phyloP scores from a whole-genome alignment of 1,140 invertebrate species.

The Pararge aegeria region DNA sequence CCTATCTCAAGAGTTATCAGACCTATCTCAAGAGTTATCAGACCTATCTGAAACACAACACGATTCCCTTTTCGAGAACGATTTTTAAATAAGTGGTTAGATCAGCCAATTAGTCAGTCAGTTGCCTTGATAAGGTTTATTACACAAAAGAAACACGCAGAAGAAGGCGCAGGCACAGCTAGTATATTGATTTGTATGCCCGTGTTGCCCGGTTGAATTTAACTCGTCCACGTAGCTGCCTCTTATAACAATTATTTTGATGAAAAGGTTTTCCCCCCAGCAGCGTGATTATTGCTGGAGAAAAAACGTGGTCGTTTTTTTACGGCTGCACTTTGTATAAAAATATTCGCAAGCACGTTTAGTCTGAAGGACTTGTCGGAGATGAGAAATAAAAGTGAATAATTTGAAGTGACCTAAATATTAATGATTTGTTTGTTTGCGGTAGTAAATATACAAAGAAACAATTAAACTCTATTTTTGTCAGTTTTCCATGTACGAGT shows the following conservation, averaged over 20 bases:
- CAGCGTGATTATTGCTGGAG: slow-evolving; percentile 24
- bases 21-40: no score
- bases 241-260: slow-evolving; percentile 25
- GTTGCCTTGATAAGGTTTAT: no score
- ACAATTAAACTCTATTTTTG: no score
- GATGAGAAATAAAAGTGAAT: slow-evolving; percentile 12
- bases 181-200: not conserved
- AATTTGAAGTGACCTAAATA: slow-evolving; percentile 15
- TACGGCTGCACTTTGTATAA: slow-evolving; percentile 27
- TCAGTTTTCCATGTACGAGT: no score
- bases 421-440: not conserved
- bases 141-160: no score
- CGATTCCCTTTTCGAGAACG: no score
- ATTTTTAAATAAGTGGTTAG: no score
- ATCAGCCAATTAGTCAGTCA: no score
- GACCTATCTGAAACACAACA: no score
- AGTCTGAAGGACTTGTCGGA: slow-evolving; percentile 19
- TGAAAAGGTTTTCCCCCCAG: slow-evolving; percentile 20
- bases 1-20: no score
- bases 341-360: slow-evolving; percentile 35
- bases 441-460: no score
- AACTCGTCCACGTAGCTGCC: slow-evolving; percentile 5
- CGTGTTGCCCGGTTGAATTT: not conserved
- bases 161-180: no score
- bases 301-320: slow-evolving; percentile 23